Conservation (phyloP, 2,113 vertebrate species). For the Mixornis gularis region DNA sequence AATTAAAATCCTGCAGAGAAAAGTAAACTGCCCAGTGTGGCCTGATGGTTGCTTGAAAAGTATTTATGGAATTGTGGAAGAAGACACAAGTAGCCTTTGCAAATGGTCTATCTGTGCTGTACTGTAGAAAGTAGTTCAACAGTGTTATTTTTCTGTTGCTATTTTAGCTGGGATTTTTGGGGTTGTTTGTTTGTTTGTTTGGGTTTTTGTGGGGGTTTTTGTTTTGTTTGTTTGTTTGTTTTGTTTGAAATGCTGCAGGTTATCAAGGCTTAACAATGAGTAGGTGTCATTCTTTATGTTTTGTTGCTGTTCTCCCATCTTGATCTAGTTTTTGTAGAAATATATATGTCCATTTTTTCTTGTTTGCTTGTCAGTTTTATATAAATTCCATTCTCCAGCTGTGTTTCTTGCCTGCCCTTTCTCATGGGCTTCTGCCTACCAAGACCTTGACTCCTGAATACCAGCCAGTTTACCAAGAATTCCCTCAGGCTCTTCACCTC, state of each 20-base stretch:
- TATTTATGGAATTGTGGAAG: neutral
- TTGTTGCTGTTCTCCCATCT: neutral
- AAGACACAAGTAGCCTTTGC: neutral
- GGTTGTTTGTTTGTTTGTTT: neutral
- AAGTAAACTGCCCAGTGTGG: neutral
- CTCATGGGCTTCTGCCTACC: neutral
- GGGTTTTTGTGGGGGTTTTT: neutral
- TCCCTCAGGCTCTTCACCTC: neutral
- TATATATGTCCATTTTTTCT: neutral
- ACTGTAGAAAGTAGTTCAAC: neutral
- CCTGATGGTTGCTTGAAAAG: fast-evolving
- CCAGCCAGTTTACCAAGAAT: neutral
- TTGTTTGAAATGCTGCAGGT: neutral
- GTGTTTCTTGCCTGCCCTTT: neutral
- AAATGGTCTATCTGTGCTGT: neutral
- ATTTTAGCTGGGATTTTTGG: neutral
- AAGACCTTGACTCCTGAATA: neutral
- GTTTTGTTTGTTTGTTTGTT: neutral
- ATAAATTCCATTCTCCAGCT: neutral
- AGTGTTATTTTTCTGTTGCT: neutral
- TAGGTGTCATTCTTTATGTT: neutral
- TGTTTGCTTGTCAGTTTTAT: neutral
- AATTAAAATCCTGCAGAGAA: neutral
- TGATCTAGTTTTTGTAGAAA: neutral
- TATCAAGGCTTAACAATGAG: neutral